Base-by-base conservation (phyloP, 2,888 invertebrate species). In the Bembecia ichneumoniformis region DNA sequence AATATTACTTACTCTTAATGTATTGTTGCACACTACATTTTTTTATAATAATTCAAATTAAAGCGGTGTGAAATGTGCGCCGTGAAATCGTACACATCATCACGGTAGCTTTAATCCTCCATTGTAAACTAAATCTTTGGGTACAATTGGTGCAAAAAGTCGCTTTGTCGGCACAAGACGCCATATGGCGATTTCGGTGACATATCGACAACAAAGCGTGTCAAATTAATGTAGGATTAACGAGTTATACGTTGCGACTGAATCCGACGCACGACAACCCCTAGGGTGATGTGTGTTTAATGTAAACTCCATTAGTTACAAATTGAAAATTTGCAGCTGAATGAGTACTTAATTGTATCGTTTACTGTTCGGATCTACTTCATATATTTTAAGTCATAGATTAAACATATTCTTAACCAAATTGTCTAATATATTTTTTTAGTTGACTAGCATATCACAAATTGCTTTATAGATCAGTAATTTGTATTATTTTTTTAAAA, bases 31-130 rank as follows among this genome's bases (percentile, higher is more conserved):
- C 57, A 59, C 66, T 62, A 63, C 68, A 66, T 66, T 66, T 68
- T 72, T 65, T 66, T 70, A 64, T 61, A 64, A 65, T 68, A 75
- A 74, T 81, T 82, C 77, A 82, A 82, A 79, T 77, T 77, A 55
- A 28, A 28, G n/a, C 16, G 11, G 20, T 20, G 58, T 66, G 60
- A 63, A 61, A 64, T 63, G 13, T 64, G 53, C 56, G 62, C 71
- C 66, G 68, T 77, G 73, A 77, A 79, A 82, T 80, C 67, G 60
- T 67, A 77, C 65, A 68, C 70, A 74, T 77, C 76, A 77, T 77
- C 78, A 71, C 74, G 64, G 66, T 59, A 59, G 66, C 66, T 70
- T 49, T 68, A 77, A 70, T 73, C 71, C 59, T n/a, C 58, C 55
- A 80, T 83, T 84, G 80, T 82, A 58, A 52, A 40, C 57, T 53